Conservation (phyloP, 2,888 invertebrate genomes). For the Cheiracanthium punctorium region DNA sequence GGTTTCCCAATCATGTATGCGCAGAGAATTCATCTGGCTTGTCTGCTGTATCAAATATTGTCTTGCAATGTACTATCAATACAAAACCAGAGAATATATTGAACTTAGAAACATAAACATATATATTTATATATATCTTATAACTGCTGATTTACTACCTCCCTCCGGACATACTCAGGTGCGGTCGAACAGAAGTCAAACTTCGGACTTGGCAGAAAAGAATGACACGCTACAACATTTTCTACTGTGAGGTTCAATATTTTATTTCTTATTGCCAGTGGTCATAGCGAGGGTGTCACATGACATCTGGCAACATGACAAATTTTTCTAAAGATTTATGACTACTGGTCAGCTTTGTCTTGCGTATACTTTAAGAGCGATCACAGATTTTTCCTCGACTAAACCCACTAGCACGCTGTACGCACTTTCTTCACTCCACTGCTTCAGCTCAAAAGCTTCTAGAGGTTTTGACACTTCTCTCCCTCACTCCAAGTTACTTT, state of each 20-base stretch:
- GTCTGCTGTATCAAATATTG: too few relatives aligned
- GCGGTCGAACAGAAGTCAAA: background rate
- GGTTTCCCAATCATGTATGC: too few relatives aligned
- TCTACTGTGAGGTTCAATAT: background rate
- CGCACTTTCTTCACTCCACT: constrained; percentile 2
- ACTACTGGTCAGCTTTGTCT: background rate
- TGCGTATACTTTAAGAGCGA: background rate
- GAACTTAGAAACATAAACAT: too few relatives aligned
- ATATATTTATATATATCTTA: background rate
- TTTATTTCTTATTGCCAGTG: background rate
- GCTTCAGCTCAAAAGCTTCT: background rate
- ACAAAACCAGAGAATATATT: too few relatives aligned
- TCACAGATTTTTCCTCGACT: background rate
- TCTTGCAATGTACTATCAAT: too few relatives aligned
- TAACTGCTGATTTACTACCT: background rate
- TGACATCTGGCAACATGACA: background rate
- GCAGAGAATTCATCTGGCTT: too few relatives aligned
- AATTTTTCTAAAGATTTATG: constrained; percentile 6
- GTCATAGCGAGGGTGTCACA: background rate
- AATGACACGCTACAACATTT: background rate
- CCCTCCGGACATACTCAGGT: background rate
- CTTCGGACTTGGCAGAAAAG: background rate
- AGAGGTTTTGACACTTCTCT: background rate
- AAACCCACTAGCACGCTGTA: background rate
- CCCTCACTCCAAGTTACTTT: background rate